Evolutionary conservation across 2,888 invertebrate genomes (phyloP), one percentile per base, ranked within the genome.

Genomic region (Scaptomyza polygonia): DNA sequence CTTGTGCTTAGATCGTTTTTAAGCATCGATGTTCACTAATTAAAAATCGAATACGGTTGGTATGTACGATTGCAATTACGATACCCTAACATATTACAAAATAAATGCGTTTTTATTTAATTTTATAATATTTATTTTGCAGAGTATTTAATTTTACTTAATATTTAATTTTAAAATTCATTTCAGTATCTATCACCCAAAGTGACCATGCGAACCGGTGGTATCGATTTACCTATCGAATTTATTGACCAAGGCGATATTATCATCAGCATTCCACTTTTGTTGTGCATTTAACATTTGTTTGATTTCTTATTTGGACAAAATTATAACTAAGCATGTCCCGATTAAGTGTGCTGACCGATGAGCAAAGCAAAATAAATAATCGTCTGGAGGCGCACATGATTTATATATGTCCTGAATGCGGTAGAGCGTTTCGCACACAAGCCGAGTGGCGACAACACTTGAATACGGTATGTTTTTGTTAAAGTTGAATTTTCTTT

Each of bases 401-500:
- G 81, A 74, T 77, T 0, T 90, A 89, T 30, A 81, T 90, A 30
- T 90, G 89, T 16, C 90, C 90, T 0, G 89, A 90, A 54, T 90
- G 89, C 21, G 89, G 90, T 1, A 80, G 73, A 40, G 88, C 83
- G 4, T 86, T 86, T 56, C 71, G 75, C 0, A 86, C 89, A 1
- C 89, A 89, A 59, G 76, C 64, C 12, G 87, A 88, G 16, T 90
- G 90, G 90, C 86, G 90, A 14, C 77, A 80, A 7, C 89, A 90
- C 53, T 57, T 90, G 12, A 90, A 90, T 36, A 72, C 66, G 29
- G 85, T 70, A 53, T 45, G 53, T 21, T 11, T 11, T 44, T 45
- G n/a, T n/a, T 7, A 5, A 18, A 9, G 9, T 32, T 16, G 12
- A 5, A 25, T 9, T 0, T 30, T 4, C 7, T 14, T 3, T n/a